These are phyloP conservation scores for Ctenicera cuprea DNA, from an alignment of 2,888 invertebrate species.

Conservation along the genomic window DNA sequence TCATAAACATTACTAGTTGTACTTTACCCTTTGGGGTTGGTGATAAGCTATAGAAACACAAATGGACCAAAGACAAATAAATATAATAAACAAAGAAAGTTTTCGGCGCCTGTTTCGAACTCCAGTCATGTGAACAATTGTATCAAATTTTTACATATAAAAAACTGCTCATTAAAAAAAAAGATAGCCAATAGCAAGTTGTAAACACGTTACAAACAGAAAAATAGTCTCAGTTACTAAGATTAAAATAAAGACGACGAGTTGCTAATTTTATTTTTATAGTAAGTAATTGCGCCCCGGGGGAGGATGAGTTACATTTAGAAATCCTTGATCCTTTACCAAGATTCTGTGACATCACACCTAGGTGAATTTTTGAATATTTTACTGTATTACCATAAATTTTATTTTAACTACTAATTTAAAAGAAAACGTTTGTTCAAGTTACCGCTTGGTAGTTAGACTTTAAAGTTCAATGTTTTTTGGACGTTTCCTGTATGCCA, in stretches of 20 bases:
- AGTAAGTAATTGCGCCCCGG: background rate
- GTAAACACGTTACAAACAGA: too few species aligned
- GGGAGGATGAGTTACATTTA: conserved; percentile 15
- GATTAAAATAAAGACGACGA: conserved; percentile 4
- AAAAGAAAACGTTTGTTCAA: background rate
- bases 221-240: conserved; percentile 8
- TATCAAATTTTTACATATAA: too few species aligned
- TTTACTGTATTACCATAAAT: background rate
- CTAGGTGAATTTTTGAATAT: background rate
- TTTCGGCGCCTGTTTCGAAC: too few species aligned
- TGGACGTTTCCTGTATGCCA: conserved; percentile 2
- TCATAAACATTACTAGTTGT: too few species aligned
- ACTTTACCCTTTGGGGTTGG: too few species aligned
- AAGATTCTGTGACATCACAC: background rate
- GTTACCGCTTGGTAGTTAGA: background rate
- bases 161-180: too few species aligned
- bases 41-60: too few species aligned
- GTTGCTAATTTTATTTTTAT: conserved; percentile 6
- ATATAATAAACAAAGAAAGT: too few species aligned
- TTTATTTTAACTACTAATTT: background rate
- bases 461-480: conserved; percentile 1
- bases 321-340: conserved; percentile 7
- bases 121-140: too few species aligned
- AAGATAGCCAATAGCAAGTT: too few species aligned
- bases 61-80: too few species aligned